phyloP scores from a whole-genome alignment of 2,113 vertebrate genomes.

The Pseudolaguvia tuberculata region DNA sequence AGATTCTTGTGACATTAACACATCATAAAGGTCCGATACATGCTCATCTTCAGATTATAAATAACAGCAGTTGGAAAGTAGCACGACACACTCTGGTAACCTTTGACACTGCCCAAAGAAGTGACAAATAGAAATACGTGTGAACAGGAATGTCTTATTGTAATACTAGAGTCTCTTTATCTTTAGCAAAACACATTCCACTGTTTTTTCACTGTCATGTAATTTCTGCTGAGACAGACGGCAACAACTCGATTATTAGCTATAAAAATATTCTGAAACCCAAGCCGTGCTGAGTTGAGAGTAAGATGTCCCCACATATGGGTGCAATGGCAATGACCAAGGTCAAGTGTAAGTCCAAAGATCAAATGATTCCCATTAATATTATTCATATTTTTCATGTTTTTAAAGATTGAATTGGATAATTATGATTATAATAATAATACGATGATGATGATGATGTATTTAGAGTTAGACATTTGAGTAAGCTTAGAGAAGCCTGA shows the following conservation, averaged over 20 bases:
- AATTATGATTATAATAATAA: background rate
- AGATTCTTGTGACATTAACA: conserved; percentile 31
- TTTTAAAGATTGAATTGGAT: background rate
- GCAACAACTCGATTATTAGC: conserved; percentile 49
- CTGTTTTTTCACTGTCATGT: background rate
- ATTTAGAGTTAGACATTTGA: background rate
- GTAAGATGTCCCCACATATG: conserved; percentile 56
- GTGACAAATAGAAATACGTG: background rate
- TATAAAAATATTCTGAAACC: conserved; percentile 47
- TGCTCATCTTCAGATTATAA: conserved; percentile 9
- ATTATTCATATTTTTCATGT: background rate
- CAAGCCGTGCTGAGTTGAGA: conserved; percentile 54
- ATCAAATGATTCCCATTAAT: conserved; percentile 17
- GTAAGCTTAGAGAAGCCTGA: background rate
- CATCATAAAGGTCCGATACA: conserved; percentile 4
- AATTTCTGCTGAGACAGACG: background rate
- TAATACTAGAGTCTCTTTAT: background rate
- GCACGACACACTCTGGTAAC: background rate
- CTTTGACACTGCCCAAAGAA: background rate
- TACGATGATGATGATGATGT: too few relatives aligned
- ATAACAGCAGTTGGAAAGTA: conserved; percentile 9
- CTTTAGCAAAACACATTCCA: conserved; percentile 6
- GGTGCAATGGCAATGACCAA: too few relatives aligned
- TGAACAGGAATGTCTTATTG: background rate
- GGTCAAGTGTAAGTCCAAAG: conserved; percentile 29